Percentiles rank a stretch among this genome's conserved stretches.
Evolutionary conservation across 2,888 invertebrate genomes (phyloP).

Genomic region (Geophilus truncorum): DNA sequence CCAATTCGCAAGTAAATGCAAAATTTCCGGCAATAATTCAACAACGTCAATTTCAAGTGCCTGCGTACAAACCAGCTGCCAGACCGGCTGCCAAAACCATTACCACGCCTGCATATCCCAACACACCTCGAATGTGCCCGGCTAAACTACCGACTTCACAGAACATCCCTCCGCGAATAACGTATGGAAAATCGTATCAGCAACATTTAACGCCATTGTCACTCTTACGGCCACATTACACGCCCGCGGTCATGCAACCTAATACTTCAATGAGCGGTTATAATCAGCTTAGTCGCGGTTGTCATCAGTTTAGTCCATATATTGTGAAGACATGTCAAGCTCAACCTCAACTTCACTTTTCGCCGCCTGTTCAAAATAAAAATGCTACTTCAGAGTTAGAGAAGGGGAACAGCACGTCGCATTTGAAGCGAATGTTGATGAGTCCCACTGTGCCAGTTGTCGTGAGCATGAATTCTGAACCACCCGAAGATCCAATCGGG

Average conservation of each 20-base stretch:
- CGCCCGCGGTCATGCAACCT: too few species aligned
- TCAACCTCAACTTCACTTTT: neutral
- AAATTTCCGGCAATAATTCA: neutral
- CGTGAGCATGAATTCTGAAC: neutral
- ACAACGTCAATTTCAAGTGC: neutral
- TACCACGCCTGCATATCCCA: neutral
- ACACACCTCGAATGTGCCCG: neutral
- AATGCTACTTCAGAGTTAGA: neutral
- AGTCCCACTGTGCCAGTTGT: neutral
- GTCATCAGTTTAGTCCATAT: neutral
- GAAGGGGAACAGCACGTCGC: neutral
- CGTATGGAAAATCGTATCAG: too few species aligned
- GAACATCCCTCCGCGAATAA: neutral
- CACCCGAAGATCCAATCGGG: neutral
- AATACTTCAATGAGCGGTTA: too few species aligned
- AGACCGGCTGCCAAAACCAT: neutral
- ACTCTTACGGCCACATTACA: too few species aligned
- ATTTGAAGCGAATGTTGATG: neutral
- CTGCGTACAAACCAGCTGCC: neutral
- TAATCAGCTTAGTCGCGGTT: too few species aligned
- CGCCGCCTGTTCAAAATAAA: too few species aligned
- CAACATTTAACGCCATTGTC: too few species aligned
- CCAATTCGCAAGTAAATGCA: neutral
- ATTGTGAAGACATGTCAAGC: neutral
- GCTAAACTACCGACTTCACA: neutral